Evolutionary conservation across 2,113 vertebrate species (phyloP).

Genomic region (Chloropsis hardwickii): DNA sequence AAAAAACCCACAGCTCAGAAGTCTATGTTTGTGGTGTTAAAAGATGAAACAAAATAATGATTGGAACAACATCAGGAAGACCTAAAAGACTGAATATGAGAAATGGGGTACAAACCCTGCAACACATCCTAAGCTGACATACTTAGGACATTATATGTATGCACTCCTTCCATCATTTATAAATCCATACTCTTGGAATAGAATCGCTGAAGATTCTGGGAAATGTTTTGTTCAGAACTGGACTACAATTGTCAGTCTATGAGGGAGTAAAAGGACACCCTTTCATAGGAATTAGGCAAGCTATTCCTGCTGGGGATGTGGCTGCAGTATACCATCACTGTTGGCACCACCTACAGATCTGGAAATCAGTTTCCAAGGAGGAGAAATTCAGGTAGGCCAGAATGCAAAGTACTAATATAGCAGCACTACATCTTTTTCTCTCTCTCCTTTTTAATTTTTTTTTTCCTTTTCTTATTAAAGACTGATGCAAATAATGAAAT

Average conservation of each 20-base stretch:
- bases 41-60: background rate
- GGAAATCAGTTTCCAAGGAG: background rate
- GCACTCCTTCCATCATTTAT: background rate
- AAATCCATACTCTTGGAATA: background rate
- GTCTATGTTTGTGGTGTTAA: background rate
- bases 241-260: background rate
- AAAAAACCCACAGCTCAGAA: background rate
- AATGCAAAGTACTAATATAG: background rate
- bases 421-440: background rate
- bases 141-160: background rate
- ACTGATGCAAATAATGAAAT: background rate
- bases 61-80: background rate
- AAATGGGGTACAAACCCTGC: background rate
- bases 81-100: background rate
- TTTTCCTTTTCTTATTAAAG: background rate
- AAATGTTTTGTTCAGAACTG: background rate
- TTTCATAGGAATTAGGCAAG: background rate
- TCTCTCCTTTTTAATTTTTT: accelerated
- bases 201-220: background rate
- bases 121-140: background rate
- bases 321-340: background rate
- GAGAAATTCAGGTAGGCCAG: background rate
- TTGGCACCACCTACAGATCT: background rate
- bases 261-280: background rate
- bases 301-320: background rate